phyloP scores from a whole-genome alignment of 2,797 vertebrate genomes.

The Macrochelys suwanniensis region DNA sequence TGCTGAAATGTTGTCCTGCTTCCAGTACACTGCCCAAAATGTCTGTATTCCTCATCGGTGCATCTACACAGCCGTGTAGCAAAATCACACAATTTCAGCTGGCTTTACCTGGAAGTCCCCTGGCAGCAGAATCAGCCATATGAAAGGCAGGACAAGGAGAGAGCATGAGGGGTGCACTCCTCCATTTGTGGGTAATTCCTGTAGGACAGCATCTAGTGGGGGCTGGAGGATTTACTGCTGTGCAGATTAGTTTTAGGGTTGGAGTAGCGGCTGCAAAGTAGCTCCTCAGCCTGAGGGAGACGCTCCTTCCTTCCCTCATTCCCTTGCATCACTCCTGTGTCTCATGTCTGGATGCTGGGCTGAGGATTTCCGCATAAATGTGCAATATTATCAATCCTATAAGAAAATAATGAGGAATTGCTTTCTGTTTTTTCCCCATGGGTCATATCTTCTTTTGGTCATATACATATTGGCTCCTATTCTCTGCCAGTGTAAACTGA shows the following conservation, averaged over 20 bases:
- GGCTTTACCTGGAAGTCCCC: not conserved
- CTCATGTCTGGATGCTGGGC: not conserved
- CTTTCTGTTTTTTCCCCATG: not conserved
- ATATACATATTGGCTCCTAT: not conserved
- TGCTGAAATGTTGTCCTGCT: not conserved
- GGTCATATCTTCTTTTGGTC: not conserved
- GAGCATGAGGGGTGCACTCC: fast-evolving
- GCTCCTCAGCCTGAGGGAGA: not conserved
- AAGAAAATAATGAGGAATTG: not conserved
- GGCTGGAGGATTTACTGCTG: not conserved
- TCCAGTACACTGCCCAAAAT: not conserved
- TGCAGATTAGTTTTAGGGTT: not conserved
- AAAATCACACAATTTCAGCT: fast-evolving
- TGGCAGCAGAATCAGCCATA: not conserved
- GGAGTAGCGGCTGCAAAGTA: not conserved
- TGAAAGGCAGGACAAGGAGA: not conserved
- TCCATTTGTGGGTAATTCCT: not conserved
- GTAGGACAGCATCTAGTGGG: fast-evolving
- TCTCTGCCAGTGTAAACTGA: not conserved
- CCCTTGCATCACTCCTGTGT: not conserved
- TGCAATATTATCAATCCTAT: not conserved
- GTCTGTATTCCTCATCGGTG: fast-evolving
- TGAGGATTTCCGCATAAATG: not conserved
- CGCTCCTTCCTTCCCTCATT: not conserved
- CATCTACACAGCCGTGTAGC: not conserved